Base-by-base conservation (phyloP, 1,140 invertebrate species). In the Physella acuta region DNA sequence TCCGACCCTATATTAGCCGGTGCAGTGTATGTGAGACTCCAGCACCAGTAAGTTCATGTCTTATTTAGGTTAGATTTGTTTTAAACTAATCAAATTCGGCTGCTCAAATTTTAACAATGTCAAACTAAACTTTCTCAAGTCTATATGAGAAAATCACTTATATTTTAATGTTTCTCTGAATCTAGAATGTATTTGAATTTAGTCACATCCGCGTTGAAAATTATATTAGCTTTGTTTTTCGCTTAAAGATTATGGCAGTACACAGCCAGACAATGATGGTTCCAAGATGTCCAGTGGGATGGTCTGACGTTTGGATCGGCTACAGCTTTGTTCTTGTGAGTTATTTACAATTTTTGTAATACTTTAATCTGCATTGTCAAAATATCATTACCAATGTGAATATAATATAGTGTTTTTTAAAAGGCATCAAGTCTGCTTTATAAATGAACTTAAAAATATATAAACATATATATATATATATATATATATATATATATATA, bases 241-340 rank as follows among this genome's bases (percentile, higher is more conserved):
- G 77, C 82, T 96, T 94, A 44, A 71, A 97, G 86, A 92, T 98
- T 1, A 92, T 99, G 78, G 95, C 97, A 26, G 90, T 99, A 1
- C 97, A 99, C 86, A 98, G 96, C 87, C 97, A 99, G 86, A 91
- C 93, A 4, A 85, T 91, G 49, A 88, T 88, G 62, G 89, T 97
- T 78, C 97, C 97, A 51, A 89, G 91, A 34, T 99, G 97, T 88
- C 97, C 97, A 24, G 77, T 80, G 44, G 94, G 94, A 68, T 99
- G 96, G 96, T 89, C 88, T 64, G 88, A 90, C 51, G 87, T 99
- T 28, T 99, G 97, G 96, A 94, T 94, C 72, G 97, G 96, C 71
- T 98, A 95, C 88, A 97, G 94, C 88, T 98, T 98, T 85, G 88
- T 96, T 14, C 98, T 99, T 95, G 96, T 98, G 73, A 78, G 94